Conservation (phyloP, 2,888 invertebrate species). For the Acleris laterana region DNA sequence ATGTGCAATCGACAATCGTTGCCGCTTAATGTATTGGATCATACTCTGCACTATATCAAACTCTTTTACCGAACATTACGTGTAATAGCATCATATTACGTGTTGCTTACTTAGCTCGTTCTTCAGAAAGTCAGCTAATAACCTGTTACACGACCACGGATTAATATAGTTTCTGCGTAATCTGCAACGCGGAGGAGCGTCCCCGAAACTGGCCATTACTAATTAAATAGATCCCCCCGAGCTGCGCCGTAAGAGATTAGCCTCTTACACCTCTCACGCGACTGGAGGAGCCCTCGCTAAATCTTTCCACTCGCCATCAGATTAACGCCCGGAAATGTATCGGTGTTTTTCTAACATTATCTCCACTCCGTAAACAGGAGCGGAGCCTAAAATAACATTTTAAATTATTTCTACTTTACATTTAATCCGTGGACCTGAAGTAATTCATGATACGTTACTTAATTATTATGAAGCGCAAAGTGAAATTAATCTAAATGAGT, state of each 20-base stretch:
- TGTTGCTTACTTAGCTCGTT: too few species aligned
- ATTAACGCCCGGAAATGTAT: conserved; percentile 69
- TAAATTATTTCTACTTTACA: conserved; percentile 36
- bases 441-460: conserved; percentile 26
- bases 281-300: conserved; percentile 64
- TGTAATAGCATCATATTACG: too few species aligned
- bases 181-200: conserved; percentile 12
- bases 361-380: conserved; percentile 64
- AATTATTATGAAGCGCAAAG: conserved; percentile 25
- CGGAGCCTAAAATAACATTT: conserved; percentile 57
- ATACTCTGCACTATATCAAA: too few species aligned
- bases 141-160: conserved; percentile 1
- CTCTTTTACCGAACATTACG: too few species aligned
- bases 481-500: conserved; percentile 3
- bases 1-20: too few species aligned
- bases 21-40: too few species aligned
- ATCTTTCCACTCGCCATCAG: conserved; percentile 78
- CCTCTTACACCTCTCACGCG: conserved; percentile 41
- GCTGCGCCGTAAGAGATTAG: conserved; percentile 39
- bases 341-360: conserved; percentile 76
- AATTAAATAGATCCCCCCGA: conserved; percentile 42
- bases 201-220: conserved; percentile 39
- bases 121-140: background rate
- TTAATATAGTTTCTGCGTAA: conserved; percentile 16
- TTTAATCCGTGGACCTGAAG: conserved; percentile 28